Percentiles rank a stretch among this genome's conserved stretches.
These are phyloP conservation scores for Hirudinaria manillensis DNA, from an alignment of 2,888 invertebrate genomes.

Conservation along the genomic window DNA sequence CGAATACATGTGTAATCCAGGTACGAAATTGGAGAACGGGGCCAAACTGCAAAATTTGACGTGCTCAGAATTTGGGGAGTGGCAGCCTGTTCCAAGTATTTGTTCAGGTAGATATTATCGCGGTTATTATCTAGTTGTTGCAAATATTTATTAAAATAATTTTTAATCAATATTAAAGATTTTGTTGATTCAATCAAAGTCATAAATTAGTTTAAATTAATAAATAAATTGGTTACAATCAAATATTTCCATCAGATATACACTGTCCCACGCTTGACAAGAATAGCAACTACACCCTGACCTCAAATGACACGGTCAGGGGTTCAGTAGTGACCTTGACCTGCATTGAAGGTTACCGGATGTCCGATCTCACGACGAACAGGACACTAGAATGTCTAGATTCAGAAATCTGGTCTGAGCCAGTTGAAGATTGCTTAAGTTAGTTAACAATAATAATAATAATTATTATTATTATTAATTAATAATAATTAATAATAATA, in stretches of 20 bases:
- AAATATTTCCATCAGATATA: not conserved
- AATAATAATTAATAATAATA: no score
- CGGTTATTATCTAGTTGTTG: not conserved
- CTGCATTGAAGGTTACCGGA: conserved; percentile 7
- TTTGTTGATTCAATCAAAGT: not conserved
- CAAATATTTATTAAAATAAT: not conserved
- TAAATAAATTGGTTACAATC: not conserved
- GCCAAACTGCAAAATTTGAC: not conserved
- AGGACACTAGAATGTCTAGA: conserved; percentile 1
- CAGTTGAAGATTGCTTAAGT: not conserved
- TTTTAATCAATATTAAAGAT: not conserved
- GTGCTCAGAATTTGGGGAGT: conserved; percentile 16
- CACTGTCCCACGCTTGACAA: not conserved
- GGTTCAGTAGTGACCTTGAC: conserved; percentile 13
- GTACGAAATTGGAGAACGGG: not conserved
- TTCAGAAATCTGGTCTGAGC: not conserved
- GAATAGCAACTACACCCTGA: not conserved
- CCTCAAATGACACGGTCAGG: not conserved
- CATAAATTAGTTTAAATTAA: not conserved
- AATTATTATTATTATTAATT: no score
- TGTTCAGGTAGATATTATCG: conserved; percentile 15
- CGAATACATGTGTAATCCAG: not conserved
- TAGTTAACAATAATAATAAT: not conserved
- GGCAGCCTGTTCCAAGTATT: not conserved
- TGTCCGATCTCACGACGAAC: not conserved